Percentiles rank a stretch among this genome's conserved stretches.
These are phyloP conservation scores for Drosophila neocordata DNA, from an alignment of 1,140 invertebrate species.

Conservation along the genomic window DNA sequence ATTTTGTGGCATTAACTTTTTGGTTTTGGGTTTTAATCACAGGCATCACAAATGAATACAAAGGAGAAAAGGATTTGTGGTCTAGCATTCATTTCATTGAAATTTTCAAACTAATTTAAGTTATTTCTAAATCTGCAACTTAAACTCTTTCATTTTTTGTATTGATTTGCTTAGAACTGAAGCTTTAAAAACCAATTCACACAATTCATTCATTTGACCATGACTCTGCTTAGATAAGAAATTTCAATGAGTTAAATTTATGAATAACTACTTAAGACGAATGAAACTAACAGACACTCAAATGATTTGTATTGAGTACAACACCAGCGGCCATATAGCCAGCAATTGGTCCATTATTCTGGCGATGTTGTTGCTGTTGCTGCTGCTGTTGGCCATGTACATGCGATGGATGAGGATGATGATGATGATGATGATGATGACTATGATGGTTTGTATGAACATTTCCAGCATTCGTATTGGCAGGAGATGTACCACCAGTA, in stretches of 20 bases:
- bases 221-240: too few relatives aligned
- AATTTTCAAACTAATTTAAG: too few relatives aligned
- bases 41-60: too few relatives aligned
- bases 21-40: not conserved
- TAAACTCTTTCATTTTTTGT: too few relatives aligned
- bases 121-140: too few relatives aligned
- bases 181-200: too few relatives aligned
- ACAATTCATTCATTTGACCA: too few relatives aligned
- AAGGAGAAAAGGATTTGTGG: too few relatives aligned
- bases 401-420: slow-evolving; percentile 37
- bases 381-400: slow-evolving; percentile 50
- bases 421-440: slow-evolving; percentile 43
- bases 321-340: slow-evolving; percentile 78
- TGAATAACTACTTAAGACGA: slow-evolving; percentile 5
- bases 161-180: too few relatives aligned
- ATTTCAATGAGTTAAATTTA: not conserved
- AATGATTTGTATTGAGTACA: slow-evolving; percentile 78
- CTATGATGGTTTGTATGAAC: slow-evolving; percentile 31
- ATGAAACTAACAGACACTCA: slow-evolving; percentile 77
- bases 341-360: slow-evolving; percentile 49
- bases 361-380: slow-evolving; percentile 47
- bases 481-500: slow-evolving; percentile 22
- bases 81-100: too few relatives aligned
- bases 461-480: slow-evolving; percentile 21
- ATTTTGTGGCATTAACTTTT: slow-evolving; percentile 13